phyloP scores from a whole-genome alignment of 2,113 vertebrate genomes.

The Numenius arquata region DNA sequence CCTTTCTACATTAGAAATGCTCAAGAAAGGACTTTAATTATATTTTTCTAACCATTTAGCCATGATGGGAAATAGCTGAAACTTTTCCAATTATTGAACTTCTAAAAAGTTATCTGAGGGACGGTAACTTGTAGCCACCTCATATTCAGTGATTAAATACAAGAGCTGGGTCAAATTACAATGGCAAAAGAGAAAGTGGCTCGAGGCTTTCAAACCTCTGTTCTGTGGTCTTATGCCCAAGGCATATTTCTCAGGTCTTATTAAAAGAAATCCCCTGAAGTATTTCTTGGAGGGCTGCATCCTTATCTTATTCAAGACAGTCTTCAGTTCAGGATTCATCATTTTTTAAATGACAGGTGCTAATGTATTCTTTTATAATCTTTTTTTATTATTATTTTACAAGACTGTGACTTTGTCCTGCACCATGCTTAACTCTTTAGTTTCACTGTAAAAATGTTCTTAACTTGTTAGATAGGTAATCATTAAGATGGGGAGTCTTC shows the following conservation, averaged over 20 bases:
- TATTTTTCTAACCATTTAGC: not conserved
- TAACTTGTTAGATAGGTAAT: not conserved
- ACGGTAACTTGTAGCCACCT: not conserved
- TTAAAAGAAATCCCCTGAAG: conserved; percentile 29
- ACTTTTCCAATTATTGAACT: conserved; percentile 39
- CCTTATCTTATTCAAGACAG: not conserved
- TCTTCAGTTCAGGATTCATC: conserved; percentile 10
- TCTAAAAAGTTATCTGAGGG: not conserved
- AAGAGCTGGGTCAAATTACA: conserved; percentile 16
- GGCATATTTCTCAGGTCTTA: conserved; percentile 20
- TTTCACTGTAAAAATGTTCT: not conserved
- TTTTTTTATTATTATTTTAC: not conserved
- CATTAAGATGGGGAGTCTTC: not conserved
- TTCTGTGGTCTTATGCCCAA: not conserved
- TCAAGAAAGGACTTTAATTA: not conserved
- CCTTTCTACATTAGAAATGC: not conserved
- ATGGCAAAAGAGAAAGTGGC: conserved; percentile 16
- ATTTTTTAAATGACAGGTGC: not conserved
- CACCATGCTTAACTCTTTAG: not conserved
- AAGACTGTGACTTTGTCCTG: not conserved
- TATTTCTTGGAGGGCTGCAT: not conserved
- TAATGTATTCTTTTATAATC: not conserved
- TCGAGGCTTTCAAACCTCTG: not conserved
- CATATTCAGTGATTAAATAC: not conserved
- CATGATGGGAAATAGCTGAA: not conserved